Conservation (phyloP, 2,113 vertebrate species). For the Sphaerodactylus townsendi region DNA sequence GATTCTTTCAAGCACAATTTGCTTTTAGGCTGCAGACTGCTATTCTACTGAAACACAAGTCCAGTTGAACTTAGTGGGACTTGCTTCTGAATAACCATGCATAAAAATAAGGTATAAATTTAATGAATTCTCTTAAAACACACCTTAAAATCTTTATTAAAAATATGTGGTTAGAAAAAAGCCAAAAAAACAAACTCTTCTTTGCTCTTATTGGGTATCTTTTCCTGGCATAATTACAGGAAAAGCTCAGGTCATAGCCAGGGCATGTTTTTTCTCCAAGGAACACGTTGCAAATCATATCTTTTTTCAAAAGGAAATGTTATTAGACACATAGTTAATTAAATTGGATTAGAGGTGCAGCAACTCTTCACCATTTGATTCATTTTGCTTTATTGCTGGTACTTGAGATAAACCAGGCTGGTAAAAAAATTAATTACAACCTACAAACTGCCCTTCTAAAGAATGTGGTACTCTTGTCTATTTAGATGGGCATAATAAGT, state of each 20-base stretch:
- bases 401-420: background rate
- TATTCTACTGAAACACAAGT: background rate
- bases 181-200: background rate
- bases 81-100: conserved; percentile 1
- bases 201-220: conserved; percentile 21
- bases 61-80: background rate
- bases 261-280: conserved; percentile 39
- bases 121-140: background rate
- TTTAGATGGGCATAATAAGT: background rate
- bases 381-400: background rate
- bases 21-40: background rate
- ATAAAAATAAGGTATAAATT: background rate
- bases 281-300: conserved; percentile 27
- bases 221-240: conserved; percentile 34
- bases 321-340: conserved; percentile 41
- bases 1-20: background rate
- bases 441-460: background rate
- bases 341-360: conserved; percentile 33
- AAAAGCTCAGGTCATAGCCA: conserved; percentile 20
- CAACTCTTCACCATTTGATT: conserved; percentile 23
- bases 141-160: background rate
- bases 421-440: conserved; percentile 11
- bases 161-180: background rate
- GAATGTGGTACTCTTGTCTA: background rate
- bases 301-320: conserved; percentile 21